Conservation (phyloP, 2,797 vertebrate species). For the Knipowitschia caucasica region DNA sequence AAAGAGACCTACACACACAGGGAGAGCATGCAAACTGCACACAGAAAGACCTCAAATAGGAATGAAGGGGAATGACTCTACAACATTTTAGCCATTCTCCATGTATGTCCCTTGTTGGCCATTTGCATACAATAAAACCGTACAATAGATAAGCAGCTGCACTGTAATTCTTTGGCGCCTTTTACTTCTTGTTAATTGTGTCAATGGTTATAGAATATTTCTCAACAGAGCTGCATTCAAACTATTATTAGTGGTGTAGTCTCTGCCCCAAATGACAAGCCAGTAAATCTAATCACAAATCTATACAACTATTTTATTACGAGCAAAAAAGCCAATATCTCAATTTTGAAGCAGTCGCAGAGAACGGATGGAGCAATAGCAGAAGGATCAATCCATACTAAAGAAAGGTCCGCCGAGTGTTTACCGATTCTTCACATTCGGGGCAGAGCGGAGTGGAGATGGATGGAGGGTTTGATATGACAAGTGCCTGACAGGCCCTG, state of each 20-base stretch:
- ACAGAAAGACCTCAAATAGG: too few relatives aligned
- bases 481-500: slow-evolving; percentile 33
- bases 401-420: slow-evolving; percentile 38
- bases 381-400: slow-evolving; percentile 28
- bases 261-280: background rate
- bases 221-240: slow-evolving; percentile 2
- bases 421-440: slow-evolving; percentile 42
- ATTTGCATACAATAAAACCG: too few relatives aligned
- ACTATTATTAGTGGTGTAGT: background rate
- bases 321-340: slow-evolving; percentile 50
- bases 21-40: too few relatives aligned
- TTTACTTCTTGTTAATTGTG: too few relatives aligned
- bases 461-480: slow-evolving; percentile 44
- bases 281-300: slow-evolving; percentile 17
- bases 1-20: too few relatives aligned
- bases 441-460: slow-evolving; percentile 19
- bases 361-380: slow-evolving; percentile 32
- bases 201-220: too few relatives aligned
- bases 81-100: too few relatives aligned
- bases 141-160: too few relatives aligned
- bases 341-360: slow-evolving; percentile 51
- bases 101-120: too few relatives aligned
- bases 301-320: slow-evolving; percentile 13
- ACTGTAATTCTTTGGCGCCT: too few relatives aligned
- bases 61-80: too few relatives aligned